A percentile compares a stretch with the other conserved stretches of the same genome.
Conservation (phyloP, 2,888 invertebrate genomes). For the Holacanthella duospinosa region DNA sequence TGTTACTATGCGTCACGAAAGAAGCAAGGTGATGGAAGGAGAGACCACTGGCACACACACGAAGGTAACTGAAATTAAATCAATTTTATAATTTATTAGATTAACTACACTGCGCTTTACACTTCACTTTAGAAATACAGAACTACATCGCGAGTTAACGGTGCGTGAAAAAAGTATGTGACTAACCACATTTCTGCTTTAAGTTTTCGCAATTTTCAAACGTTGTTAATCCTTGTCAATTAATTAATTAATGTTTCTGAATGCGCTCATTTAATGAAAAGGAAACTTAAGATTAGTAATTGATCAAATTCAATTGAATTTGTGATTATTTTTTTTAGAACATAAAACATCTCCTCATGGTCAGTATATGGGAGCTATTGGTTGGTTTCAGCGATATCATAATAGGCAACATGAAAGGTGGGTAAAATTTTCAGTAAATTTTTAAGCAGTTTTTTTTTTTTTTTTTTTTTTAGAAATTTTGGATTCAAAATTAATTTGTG, state of each 20-base stretch:
- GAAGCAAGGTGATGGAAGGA: background rate
- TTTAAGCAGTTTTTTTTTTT: background rate
- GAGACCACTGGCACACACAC: background rate
- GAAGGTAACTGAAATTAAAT: background rate
- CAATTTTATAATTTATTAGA: too few species aligned
- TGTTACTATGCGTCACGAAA: constrained; percentile 2
- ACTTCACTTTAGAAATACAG: too few species aligned
- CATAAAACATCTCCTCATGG: background rate
- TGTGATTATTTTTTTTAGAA: background rate
- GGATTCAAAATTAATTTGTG: background rate
- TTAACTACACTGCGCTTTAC: too few species aligned
- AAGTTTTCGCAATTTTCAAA: too few species aligned
- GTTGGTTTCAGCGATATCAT: constrained; percentile 29
- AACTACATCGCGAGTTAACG: too few species aligned
- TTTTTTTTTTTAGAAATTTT: background rate
- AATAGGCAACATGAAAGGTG: constrained; percentile 14
- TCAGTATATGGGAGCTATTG: constrained; percentile 25
- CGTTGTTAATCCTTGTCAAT: too few species aligned
- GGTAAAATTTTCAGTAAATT: too few species aligned
- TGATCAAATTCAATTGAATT: background rate
- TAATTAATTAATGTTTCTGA: too few species aligned
- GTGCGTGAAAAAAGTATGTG: too few species aligned
- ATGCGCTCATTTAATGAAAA: too few species aligned
- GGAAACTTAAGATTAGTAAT: background rate
- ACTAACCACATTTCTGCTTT: too few species aligned